These are phyloP conservation scores for Synanthedon tipuliformis DNA, from an alignment of 2,888 invertebrate genomes.

Conservation along the genomic window DNA sequence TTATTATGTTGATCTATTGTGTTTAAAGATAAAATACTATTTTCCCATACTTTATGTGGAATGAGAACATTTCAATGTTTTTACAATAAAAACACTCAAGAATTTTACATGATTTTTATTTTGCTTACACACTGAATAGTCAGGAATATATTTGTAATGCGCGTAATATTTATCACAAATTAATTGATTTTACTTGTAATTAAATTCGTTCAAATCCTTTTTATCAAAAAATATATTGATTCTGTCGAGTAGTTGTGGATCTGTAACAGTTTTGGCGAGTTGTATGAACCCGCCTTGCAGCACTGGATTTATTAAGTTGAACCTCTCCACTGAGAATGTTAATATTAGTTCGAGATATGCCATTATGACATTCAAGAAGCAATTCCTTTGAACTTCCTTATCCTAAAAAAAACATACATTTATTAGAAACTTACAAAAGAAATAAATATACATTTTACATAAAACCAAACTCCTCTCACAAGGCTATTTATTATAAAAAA, in stretches of 20 bases:
- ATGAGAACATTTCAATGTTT: slow-evolving; percentile 34
- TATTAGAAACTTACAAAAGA: no score
- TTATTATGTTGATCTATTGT: slow-evolving; percentile 9
- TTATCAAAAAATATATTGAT: slow-evolving; percentile 67
- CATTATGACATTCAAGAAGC: slow-evolving; percentile 87
- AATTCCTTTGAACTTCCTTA: slow-evolving; percentile 85
- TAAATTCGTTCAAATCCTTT: slow-evolving; percentile 58
- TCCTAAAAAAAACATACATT: slow-evolving; percentile 65
- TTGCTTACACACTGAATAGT: slow-evolving; percentile 50
- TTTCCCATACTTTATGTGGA: slow-evolving; percentile 23
- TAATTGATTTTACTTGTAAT: slow-evolving; percentile 47
- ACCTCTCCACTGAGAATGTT: slow-evolving; percentile 72
- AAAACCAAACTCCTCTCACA: no score
- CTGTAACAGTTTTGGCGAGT: slow-evolving; percentile 56
- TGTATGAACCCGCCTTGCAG: slow-evolving; percentile 54
- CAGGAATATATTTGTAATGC: slow-evolving; percentile 44
- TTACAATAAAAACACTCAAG: neutral
- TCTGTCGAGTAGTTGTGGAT: slow-evolving; percentile 60
- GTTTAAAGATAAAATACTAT: neutral
- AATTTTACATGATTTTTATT: slow-evolving; percentile 35
- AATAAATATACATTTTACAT: no score
- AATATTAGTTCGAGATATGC: slow-evolving; percentile 84
- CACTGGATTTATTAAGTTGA: slow-evolving; percentile 61
- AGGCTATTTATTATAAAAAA: no score
- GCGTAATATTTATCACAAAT: slow-evolving; percentile 37